phyloP scores from a whole-genome alignment of 2,113 vertebrate species.

The Ochotona princeps region DNA sequence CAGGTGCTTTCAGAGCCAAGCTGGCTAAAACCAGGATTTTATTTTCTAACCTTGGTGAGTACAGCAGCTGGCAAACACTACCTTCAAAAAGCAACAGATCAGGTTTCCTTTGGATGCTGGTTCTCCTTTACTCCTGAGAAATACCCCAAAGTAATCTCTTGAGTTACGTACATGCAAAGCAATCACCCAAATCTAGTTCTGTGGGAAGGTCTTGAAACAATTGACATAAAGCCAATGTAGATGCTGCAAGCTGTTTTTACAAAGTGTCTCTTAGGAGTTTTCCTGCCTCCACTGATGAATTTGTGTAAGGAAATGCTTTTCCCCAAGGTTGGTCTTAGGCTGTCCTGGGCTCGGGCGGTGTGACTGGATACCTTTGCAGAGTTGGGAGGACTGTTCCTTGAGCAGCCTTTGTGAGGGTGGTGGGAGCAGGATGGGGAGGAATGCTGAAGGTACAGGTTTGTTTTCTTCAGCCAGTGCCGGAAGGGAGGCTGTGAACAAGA shows the following conservation, averaged over 20 bases:
- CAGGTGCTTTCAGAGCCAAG: slow-evolving; percentile 35
- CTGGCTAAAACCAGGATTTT: slow-evolving; percentile 60
- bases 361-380: background rate
- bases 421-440: background rate
- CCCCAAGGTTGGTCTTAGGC: background rate
- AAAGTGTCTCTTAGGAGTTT: background rate
- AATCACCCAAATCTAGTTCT: background rate
- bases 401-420: background rate
- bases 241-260: slow-evolving; percentile 2
- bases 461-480: background rate
- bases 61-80: slow-evolving; percentile 56
- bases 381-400: background rate
- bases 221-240: slow-evolving; percentile 9
- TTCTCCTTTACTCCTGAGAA: slow-evolving; percentile 32
- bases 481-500: slow-evolving; percentile 11
- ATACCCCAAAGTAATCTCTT: background rate
- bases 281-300: background rate
- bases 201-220: background rate
- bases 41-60: slow-evolving; percentile 69
- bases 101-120: slow-evolving; percentile 42
- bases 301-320: background rate
- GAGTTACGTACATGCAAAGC: slow-evolving; percentile 22
- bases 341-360: background rate
- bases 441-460: background rate
- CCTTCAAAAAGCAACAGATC: slow-evolving; percentile 47